Conservation (phyloP, 2,888 invertebrate species). For the Lissonota sp. region DNA sequence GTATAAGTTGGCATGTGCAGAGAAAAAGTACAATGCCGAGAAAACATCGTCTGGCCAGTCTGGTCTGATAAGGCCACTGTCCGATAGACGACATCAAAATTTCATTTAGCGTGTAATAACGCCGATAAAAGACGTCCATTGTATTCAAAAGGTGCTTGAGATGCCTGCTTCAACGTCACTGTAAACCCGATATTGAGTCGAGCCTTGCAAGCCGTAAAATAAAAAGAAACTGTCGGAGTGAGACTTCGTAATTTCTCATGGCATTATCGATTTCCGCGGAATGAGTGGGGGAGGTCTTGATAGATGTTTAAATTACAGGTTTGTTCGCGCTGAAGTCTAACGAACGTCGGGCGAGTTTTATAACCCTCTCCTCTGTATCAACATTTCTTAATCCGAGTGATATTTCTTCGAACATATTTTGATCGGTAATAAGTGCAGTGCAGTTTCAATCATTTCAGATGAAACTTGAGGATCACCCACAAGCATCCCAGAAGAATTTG, state of each 20-base stretch:
- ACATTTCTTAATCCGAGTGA: too few species aligned
- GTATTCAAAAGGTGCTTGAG: neutral
- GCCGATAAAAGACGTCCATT: constrained; percentile 30
- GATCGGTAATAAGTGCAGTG: too few species aligned
- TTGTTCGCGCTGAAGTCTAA: neutral
- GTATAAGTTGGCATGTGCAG: neutral
- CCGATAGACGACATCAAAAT: constrained; percentile 30
- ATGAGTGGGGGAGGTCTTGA: neutral
- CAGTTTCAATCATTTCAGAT: too few species aligned
- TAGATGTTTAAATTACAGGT: constrained; percentile 6
- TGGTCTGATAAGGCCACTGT: constrained; percentile 45
- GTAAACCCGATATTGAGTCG: neutral
- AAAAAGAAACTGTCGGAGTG: neutral
- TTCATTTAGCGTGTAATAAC: constrained; percentile 41
- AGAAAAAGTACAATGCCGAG: constrained; percentile 9
- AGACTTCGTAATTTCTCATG: neutral
- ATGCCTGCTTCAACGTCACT: neutral
- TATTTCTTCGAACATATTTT: too few species aligned
- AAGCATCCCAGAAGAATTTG: too few species aligned
- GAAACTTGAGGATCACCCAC: too few species aligned
- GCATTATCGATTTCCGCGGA: neutral
- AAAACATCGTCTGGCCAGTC: constrained; percentile 1
- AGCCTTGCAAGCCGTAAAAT: neutral
- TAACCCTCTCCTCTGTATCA: too few species aligned
- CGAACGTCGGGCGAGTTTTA: too few species aligned